Conservation (phyloP, 2,888 invertebrate species). For the Apamea crenata region DNA sequence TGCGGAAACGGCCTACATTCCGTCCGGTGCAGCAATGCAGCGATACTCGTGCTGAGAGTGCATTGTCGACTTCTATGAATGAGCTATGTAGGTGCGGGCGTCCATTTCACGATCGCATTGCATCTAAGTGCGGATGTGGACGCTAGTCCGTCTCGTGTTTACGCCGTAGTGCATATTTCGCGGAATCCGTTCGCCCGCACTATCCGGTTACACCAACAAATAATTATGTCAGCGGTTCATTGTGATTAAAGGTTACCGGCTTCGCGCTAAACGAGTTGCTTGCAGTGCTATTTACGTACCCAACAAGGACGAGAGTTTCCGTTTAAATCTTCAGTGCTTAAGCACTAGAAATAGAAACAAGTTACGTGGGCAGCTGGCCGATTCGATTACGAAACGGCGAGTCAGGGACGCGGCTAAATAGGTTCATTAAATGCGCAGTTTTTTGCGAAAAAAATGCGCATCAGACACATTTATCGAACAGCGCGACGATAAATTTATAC, state of each 20-base stretch:
- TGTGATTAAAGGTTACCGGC: conserved; percentile 81
- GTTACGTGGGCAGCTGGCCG: conserved; percentile 85
- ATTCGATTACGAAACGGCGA: conserved; percentile 77
- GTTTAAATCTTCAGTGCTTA: conserved; percentile 77
- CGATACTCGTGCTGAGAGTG: conserved; percentile 75
- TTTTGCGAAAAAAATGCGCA: conserved; percentile 77
- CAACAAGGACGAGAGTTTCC: conserved; percentile 79
- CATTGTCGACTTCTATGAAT: conserved; percentile 83
- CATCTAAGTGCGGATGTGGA: conserved; percentile 80
- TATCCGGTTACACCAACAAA: conserved; percentile 85
- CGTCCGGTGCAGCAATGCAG: conserved; percentile 76
- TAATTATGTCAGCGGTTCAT: conserved; percentile 87
- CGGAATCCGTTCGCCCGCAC: conserved; percentile 80
- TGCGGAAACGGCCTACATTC: conserved; percentile 80
- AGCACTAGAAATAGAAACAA: conserved; percentile 84
- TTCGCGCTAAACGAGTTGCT: conserved; percentile 64
- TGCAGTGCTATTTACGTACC: conserved; percentile 71
- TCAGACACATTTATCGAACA: conserved; percentile 82
- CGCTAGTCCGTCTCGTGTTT: conserved; percentile 77
- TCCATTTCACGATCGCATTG: conserved; percentile 80
- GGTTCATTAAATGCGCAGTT: conserved; percentile 80
- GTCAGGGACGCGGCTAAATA: conserved; percentile 83
- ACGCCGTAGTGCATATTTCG: conserved; percentile 81
- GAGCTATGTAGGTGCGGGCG: conserved; percentile 76
- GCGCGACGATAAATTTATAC: conserved; percentile 86